Evolutionary conservation across 2,888 invertebrate species (phyloP), one percentile per base, ranked within the genome.

Genomic region (Esperia sulphurella): DNA sequence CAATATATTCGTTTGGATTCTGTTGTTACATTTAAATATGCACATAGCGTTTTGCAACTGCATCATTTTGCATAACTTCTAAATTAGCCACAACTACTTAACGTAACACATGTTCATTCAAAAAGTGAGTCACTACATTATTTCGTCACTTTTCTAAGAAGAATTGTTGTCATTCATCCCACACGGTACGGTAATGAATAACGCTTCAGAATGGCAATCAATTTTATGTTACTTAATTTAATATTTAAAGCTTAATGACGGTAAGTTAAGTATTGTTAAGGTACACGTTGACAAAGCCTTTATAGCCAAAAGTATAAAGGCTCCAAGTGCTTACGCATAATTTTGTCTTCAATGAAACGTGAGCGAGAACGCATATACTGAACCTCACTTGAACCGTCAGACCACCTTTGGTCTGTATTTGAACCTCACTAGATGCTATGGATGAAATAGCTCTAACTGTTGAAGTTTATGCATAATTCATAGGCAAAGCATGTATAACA

Each of bases 61-160:
- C 41, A 54, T 57, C 53, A 53, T 62, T 59, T 56, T 61, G 54
- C 47, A 58, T 54, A 46, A 45, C 42, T 14, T 42, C 44, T 48
- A 39, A 45, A 51, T 51, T 48, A 44, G 12, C 41, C 12, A n/a
- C 45, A 28, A 35, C 59, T 57, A 56, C 46, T 55, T 59, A 43
- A 46, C 48, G 45, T 53, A 52, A 50, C 59, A 68, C 71, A 59
- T 70, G 68, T 69, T 72, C 65, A 68, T 71, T 73, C 58, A 68
- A 53, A 58, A 68, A 59, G 21, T 81, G 79, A 83, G 58, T 81
- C 79, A 80, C 52, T 51, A 52, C 65, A 62, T 63, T 50, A 65
- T 79, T 74, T 77, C 71, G 69, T 79, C 75, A 77, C 63, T 65
- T 61, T 79, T 76, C 71, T 74, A 50, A 65, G 67, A 66, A 72